A percentile compares a stretch with the other conserved stretches of the same genome.
Conservation (phyloP, 2,888 invertebrate species). For the Drosophila tanythrix region DNA sequence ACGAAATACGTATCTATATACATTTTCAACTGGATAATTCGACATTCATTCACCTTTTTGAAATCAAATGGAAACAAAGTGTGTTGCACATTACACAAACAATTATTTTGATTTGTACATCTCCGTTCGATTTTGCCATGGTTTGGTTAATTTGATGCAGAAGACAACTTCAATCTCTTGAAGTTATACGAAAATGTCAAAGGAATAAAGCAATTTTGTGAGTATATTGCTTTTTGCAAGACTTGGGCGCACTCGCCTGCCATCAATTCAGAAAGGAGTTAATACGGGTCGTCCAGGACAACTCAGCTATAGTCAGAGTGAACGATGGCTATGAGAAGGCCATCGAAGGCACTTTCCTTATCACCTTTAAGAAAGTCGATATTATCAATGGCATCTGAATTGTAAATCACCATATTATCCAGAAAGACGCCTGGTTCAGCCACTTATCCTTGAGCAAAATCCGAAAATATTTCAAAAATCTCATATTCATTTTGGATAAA, state of each 20-base stretch:
- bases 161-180: constrained; percentile 13
- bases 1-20: constrained; percentile 31
- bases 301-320: constrained; percentile 40
- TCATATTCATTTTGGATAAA: background rate
- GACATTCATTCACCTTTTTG: constrained; percentile 21
- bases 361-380: constrained; percentile 58
- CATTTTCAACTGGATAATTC: constrained; percentile 12
- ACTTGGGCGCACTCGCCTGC: constrained; percentile 16
- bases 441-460: constrained; percentile 3
- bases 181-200: background rate
- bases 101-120: constrained; percentile 1
- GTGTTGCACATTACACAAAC: constrained; percentile 12
- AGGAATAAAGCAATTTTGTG: constrained; percentile 6
- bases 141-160: background rate
- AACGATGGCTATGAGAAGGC: constrained; percentile 48
- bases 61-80: constrained; percentile 9
- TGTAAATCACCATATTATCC: constrained; percentile 17
- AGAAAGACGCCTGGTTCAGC: constrained; percentile 26
- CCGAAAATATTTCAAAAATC: constrained; percentile 5
- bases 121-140: background rate
- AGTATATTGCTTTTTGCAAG: constrained; percentile 1
- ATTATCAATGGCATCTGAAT: constrained; percentile 48
- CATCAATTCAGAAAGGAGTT: constrained; percentile 24
- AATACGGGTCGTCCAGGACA: constrained; percentile 26
- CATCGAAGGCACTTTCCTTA: constrained; percentile 62